Evolutionary conservation across 2,797 vertebrate species (phyloP).

Genomic region (Tinamus major): DNA sequence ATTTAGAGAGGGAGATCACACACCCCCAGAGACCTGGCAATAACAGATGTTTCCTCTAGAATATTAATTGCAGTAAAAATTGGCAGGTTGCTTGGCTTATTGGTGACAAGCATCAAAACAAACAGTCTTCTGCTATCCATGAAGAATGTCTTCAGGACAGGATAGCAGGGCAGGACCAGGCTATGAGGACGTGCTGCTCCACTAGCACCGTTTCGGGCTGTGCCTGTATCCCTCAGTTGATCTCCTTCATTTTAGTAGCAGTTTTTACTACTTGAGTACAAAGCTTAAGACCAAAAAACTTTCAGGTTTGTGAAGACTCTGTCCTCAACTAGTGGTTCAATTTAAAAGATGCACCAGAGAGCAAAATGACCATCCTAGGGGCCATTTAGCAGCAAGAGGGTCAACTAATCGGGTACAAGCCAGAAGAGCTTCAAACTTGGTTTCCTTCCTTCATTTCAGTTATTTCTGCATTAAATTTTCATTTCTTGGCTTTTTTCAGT

Average conservation of each 20-base stretch:
- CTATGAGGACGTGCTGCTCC: background rate
- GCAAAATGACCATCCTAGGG: slow-evolving; percentile 10
- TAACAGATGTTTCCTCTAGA: background rate
- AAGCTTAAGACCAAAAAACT: background rate
- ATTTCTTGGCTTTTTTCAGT: slow-evolving; percentile 49
- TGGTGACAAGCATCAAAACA: too few species aligned
- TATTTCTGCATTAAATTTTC: slow-evolving; percentile 61
- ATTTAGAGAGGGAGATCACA: background rate
- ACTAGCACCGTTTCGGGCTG: background rate
- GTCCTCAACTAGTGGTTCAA: background rate
- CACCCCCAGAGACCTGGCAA: background rate
- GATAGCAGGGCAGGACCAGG: rapidly evolving
- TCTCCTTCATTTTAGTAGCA: background rate
- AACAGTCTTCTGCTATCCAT: background rate
- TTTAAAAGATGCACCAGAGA: background rate
- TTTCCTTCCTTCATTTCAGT: background rate
- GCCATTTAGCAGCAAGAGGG: slow-evolving; percentile 41
- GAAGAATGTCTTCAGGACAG: background rate
- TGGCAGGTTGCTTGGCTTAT: background rate
- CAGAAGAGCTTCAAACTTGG: background rate
- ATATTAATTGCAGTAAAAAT: background rate
- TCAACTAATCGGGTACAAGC: slow-evolving; percentile 14
- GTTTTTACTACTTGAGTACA: rapidly evolving
- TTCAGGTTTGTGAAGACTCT: background rate
- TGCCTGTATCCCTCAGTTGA: background rate